Evolutionary conservation across 2,797 vertebrate species (phyloP), one percentile per base, ranked within the genome.

Genomic region (Enteromius afrohamiltoni): DNA sequence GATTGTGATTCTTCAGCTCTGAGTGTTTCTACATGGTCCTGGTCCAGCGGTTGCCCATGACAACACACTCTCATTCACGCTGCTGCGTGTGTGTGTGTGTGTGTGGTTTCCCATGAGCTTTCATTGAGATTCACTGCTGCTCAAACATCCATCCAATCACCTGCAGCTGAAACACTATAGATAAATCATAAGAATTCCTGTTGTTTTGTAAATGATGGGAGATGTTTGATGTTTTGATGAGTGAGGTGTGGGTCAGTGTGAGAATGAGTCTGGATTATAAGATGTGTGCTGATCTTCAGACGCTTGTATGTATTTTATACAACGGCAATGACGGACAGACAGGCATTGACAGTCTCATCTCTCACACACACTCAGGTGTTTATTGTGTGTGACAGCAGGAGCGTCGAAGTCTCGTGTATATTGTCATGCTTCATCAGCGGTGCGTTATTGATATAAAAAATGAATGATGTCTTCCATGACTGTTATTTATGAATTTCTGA

Each of bases 21-120:
- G n/a, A 47, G 13, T 17, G 42, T 82, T 19, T 64, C 8, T 68
- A 17, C 3, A 0, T 42, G 78, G 67, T 69, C 9, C 49, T 40
- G 26, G 47, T 37, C 29, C 47, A 49, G 37, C 14, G 11, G 64
- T 82, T 82, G 69, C 69, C 55, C 79, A 49, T 82, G 70, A 64
- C 70, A 82, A 82, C 62, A 60, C 21, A 17, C 55, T 65, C 17
- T 79, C 47, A 34, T 74, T 23, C 5, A 1, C n/a, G 42, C 42
- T 23, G 19, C 11, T 78, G n/a, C 19, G 23, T 42, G 40, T 64
- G 23, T 45, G 6, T 26, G n/a, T 40, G 42, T 77, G 60, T 40
- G 31, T 49, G 60, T 23, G 26, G 69, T 37, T 64, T 49, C 19
- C 17, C 78, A 40, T 55, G 68, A 60, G 40, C 42, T n/a, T 64